Evolutionary conservation across 2,113 vertebrate genomes (phyloP).

Genomic region (Heterocephalus glaber): DNA sequence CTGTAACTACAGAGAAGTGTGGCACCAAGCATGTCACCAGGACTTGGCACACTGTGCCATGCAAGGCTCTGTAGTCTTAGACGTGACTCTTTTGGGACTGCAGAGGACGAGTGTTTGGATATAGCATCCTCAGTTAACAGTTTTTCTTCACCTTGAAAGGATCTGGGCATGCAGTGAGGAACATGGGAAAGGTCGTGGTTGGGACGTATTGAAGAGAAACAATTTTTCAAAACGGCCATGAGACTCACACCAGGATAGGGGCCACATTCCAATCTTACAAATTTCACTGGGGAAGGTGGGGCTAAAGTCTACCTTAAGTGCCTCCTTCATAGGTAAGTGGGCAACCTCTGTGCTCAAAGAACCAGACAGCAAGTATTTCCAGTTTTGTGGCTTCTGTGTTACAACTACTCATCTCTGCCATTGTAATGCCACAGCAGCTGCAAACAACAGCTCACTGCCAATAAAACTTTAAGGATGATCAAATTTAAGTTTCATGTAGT

Average conservation of each 20-base stretch:
- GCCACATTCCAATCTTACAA: not conserved
- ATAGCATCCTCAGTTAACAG: not conserved
- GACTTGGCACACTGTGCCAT: not conserved
- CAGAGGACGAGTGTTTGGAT: not conserved
- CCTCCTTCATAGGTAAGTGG: not conserved
- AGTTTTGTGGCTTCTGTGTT: fast-evolving
- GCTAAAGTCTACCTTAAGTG: not conserved
- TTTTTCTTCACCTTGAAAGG: not conserved
- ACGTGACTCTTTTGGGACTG: not conserved
- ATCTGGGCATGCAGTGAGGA: not conserved
- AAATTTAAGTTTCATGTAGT: not conserved
- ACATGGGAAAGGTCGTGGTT: not conserved
- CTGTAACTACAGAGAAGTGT: not conserved
- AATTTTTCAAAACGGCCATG: not conserved
- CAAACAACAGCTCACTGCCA: fast-evolving
- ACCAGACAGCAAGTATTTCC: not conserved
- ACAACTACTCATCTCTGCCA: fast-evolving
- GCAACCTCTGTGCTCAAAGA: not conserved
- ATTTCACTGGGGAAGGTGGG: not conserved
- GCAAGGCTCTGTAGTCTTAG: not conserved
- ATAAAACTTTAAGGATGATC: not conserved
- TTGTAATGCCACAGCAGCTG: fast-evolving
- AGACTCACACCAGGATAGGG: fast-evolving
- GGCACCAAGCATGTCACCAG: not conserved
- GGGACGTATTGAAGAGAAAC: not conserved